Conservation (phyloP, 2,888 invertebrate species). For the Syritta pipiens region DNA sequence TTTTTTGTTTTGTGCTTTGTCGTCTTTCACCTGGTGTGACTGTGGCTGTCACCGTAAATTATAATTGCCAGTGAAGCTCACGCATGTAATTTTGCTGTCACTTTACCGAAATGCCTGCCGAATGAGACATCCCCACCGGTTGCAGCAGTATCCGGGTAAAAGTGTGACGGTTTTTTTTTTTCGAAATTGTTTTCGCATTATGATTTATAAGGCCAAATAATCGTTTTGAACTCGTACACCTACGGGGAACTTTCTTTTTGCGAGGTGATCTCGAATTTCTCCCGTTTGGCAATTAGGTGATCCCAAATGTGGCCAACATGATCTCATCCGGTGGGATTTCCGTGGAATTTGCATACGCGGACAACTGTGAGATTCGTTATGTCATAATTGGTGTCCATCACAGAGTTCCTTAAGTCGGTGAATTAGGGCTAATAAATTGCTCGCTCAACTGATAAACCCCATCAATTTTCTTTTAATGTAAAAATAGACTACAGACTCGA, state of each 20-base stretch:
- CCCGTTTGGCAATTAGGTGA: background rate
- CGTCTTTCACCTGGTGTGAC: background rate
- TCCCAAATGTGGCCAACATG: background rate
- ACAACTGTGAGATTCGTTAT: too few relatives aligned
- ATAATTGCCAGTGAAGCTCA: background rate
- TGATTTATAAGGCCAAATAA: constrained; percentile 7
- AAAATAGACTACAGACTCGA: background rate
- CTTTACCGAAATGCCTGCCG: background rate
- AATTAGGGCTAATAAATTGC: constrained; percentile 5
- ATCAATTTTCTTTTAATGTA: background rate
- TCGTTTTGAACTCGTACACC: constrained; percentile 28
- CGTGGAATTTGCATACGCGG: constrained; percentile 1
- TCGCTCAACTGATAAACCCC: constrained; percentile 9
- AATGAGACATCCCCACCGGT: too few relatives aligned
- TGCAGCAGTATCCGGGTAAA: constrained; percentile 16
- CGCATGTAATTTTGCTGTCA: background rate
- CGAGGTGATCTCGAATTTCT: constrained; percentile 23
- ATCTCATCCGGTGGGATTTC: background rate
- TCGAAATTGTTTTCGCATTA: constrained; percentile 39
- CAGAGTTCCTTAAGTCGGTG: background rate
- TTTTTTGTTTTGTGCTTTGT: too few relatives aligned
- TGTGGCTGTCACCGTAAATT: background rate
- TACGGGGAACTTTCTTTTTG: constrained; percentile 37
- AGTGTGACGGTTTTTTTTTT: too few relatives aligned
- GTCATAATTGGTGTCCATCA: too few relatives aligned